Percentiles rank a stretch among this genome's conserved stretches.
phyloP scores from a whole-genome alignment of 2,888 invertebrate genomes.

The Eupithecia centaureata region DNA sequence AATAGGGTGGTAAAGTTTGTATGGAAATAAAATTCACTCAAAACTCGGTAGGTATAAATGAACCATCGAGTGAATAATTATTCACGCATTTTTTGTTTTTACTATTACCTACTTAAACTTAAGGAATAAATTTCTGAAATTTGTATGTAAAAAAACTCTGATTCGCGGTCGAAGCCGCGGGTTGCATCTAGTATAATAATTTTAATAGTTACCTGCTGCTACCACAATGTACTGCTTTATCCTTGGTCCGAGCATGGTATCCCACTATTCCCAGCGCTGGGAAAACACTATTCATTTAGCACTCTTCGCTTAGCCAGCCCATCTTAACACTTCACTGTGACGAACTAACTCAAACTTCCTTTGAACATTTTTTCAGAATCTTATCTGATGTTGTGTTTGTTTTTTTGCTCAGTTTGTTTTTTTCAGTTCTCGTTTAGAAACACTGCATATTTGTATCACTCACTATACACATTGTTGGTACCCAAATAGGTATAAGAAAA shows the following conservation, averaged over 20 bases:
- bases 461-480: neutral
- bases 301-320: neutral
- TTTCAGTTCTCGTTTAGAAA: neutral
- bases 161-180: too few relatives aligned
- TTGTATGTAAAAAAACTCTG: too few relatives aligned
- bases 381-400: neutral
- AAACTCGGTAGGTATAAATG: too few relatives aligned
- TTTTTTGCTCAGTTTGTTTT: too few relatives aligned
- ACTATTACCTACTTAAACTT: too few relatives aligned
- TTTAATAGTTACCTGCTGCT: slow-evolving; percentile 26
- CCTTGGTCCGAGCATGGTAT: slow-evolving; percentile 1
- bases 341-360: neutral
- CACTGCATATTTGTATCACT: neutral
- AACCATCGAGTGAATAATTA: too few relatives aligned
- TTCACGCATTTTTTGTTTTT: too few relatives aligned
- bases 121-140: too few relatives aligned
- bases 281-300: slow-evolving; percentile 8
- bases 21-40: too few relatives aligned
- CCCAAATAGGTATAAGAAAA: too few relatives aligned
- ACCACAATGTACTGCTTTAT: slow-evolving; percentile 37
- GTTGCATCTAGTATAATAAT: too few relatives aligned
- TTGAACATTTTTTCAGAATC: neutral
- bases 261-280: slow-evolving; percentile 3
- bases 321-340: neutral
- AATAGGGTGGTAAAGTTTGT: too few relatives aligned